Percentiles rank a stretch among this genome's conserved stretches.
Evolutionary conservation across 2,797 vertebrate species (phyloP).

Genomic region (Oryzias sinensis): DNA sequence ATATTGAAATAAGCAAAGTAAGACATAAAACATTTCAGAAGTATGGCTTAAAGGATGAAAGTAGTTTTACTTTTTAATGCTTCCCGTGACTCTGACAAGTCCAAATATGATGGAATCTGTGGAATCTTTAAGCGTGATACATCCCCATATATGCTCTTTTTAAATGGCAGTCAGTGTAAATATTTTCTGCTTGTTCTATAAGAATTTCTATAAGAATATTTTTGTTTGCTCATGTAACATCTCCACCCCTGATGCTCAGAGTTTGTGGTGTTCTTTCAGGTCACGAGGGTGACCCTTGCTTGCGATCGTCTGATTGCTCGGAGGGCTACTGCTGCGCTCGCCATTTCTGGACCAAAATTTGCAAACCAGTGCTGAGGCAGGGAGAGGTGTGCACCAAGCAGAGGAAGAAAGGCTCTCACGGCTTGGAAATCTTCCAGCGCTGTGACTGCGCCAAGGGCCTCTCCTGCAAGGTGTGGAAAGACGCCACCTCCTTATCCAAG

Average conservation of each 20-base stretch:
- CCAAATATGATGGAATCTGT: too few relatives aligned
- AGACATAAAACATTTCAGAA: not conserved
- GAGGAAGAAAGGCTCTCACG: slow-evolving; percentile 94
- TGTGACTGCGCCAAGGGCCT: slow-evolving; percentile 97
- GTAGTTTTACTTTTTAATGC: too few relatives aligned
- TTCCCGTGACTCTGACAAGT: too few relatives aligned
- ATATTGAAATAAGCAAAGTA: not conserved
- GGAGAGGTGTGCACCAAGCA: slow-evolving; percentile 97
- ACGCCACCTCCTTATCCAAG: slow-evolving; percentile 95
- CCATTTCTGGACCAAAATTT: slow-evolving; percentile 99
- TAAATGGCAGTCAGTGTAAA: too few relatives aligned
- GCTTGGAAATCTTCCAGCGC: slow-evolving; percentile 96
- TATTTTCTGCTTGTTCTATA: too few relatives aligned
- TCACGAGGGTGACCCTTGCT: slow-evolving; percentile 91
- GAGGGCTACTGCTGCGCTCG: slow-evolving; percentile 96
- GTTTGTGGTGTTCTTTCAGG: slow-evolving; percentile 67
- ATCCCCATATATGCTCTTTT: too few relatives aligned
- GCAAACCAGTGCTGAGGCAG: slow-evolving; percentile 94
- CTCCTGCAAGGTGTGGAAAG: slow-evolving; percentile 98
- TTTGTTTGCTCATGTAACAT: not conserved
- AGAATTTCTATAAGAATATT: not conserved
- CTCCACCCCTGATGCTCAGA: slow-evolving; percentile 8
- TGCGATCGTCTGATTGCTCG: slow-evolving; percentile 92
- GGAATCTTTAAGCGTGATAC: too few relatives aligned
- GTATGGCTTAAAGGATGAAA: not conserved